These are phyloP conservation scores for Lepetodrilus schrolli DNA, from an alignment of 2,888 invertebrate species.

Conservation along the genomic window DNA sequence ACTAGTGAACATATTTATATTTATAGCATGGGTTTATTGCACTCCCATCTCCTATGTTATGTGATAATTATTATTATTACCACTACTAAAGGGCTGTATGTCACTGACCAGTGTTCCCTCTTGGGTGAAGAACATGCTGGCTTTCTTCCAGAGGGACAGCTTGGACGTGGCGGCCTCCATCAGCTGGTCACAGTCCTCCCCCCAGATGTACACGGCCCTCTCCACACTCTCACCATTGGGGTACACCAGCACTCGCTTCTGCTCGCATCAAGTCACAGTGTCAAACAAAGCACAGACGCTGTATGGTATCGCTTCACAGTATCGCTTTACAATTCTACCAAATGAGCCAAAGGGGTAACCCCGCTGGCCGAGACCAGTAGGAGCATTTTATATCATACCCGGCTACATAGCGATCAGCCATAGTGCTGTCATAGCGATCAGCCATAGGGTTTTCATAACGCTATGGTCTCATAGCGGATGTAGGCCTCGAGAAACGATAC, in stretches of 20 bases:
- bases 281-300: neutral
- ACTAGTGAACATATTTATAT: no score
- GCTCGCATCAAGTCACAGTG: no score
- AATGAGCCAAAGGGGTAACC: no score
- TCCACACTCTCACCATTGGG: slow-evolving; percentile 73
- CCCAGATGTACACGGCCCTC: slow-evolving; percentile 71
- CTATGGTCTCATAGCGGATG: no score
- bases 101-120: slow-evolving; percentile 68
- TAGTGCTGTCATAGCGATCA: no score
- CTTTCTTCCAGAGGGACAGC: slow-evolving; percentile 68
- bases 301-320: neutral
- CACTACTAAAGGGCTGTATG: neutral
- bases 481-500: no score
- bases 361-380: no score
- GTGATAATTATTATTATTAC: neutral
- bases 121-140: slow-evolving; percentile 65
- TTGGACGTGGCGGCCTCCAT: slow-evolving; percentile 68
- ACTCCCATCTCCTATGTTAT: neutral
- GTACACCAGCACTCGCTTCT: slow-evolving; percentile 73
- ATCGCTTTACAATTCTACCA: no score
- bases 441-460: no score
- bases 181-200: slow-evolving; percentile 67
- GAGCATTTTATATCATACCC: no score
- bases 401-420: no score
- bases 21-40: no score